Evolutionary conservation across 2,888 invertebrate genomes (phyloP), one percentile per base, ranked within the genome.

Genomic region (Pseudococcus jackbeardsleyi): DNA sequence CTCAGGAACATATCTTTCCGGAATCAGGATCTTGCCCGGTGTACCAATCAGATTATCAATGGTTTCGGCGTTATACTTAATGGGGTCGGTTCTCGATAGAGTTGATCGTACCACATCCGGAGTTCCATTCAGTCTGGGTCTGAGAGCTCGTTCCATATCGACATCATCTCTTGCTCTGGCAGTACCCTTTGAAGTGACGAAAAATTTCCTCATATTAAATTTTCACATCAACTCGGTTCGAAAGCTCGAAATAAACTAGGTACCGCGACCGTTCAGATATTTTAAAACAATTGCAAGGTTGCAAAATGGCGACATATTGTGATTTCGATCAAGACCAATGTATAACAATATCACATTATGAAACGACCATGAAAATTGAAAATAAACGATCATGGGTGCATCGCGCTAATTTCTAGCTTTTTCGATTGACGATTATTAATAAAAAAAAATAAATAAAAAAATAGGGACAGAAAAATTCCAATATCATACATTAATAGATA

Each of bases 1-100:
- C 91, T 98, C 97, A 33, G 97, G 97, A 90, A 97, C 95, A 91
- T 98, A 98, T 90, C 98, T 93, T 92, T 98, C 97, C 0, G 98
- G 98, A 90, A 98, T 98, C 89, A 95, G 93, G 90, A 98, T 97
- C 93, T 97, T 97, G 91, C 96, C 96, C 17, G 98, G 98, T 19
- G 96, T 95, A 84, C 96, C 95, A 50, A 98, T 92, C 90, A 98
- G 93, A 91, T 95, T 95, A 91, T 98, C 98, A 90, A 98, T 97
- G 84, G 97, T 96, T 90, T 94, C 94, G 91, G 95, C 95, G 88
- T 95, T 96, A 90, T 95, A 94, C 90, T 94, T 94, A 89, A 92
- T 92, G 89, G 92, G 92, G 89, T 93, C 93, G 19, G 92, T 91
- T 90, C 92, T 92, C 0, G 93, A 93, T 89, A 96, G 91, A 0